Conservation (phyloP, 2,888 invertebrate genomes). For the Melipona bicolor region DNA sequence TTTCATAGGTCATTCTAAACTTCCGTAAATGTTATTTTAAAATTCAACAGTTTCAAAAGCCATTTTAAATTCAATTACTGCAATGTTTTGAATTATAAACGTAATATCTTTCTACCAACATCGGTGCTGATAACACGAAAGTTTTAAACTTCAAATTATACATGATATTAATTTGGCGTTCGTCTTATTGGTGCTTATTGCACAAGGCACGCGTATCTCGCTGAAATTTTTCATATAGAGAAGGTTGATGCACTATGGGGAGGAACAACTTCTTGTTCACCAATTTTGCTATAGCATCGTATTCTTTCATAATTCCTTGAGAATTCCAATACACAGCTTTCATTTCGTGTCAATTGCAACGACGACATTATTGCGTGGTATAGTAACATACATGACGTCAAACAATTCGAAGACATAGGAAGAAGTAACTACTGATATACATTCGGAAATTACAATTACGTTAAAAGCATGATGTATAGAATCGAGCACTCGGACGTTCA, state of each 20-base stretch:
- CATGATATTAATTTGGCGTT: background rate
- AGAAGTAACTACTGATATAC: background rate
- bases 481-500: background rate
- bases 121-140: background rate
- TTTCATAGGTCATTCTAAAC: background rate
- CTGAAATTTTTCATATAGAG: background rate
- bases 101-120: background rate
- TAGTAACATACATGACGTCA: background rate
- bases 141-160: background rate
- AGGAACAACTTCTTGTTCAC: background rate
- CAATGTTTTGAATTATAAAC: background rate
- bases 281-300: background rate
- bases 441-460: slow-evolving; percentile 33
- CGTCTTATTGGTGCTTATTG: background rate
- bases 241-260: slow-evolving; percentile 26
- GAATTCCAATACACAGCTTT: background rate
- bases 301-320: background rate
- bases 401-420: background rate
- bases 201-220: background rate
- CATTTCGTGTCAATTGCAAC: background rate
- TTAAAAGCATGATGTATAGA: slow-evolving; percentile 28
- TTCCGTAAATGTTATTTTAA: background rate
- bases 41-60: background rate
- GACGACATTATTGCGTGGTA: background rate
- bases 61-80: background rate